Evolutionary conservation across 1,140 invertebrate species (phyloP), one percentile per base, ranked within the genome.

Genomic region (Myzus persicae): DNA sequence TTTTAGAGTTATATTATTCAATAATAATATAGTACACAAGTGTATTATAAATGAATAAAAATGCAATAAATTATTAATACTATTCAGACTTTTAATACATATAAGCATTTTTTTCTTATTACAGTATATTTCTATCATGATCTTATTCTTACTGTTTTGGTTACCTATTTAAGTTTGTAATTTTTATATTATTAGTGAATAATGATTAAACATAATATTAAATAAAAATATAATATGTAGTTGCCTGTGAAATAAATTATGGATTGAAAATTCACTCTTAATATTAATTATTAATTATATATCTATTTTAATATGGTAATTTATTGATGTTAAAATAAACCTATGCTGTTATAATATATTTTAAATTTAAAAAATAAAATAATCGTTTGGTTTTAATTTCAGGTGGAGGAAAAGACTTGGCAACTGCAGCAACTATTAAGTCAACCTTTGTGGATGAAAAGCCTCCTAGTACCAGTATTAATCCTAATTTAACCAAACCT

Each of bases 381-480:
- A n/a, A 87, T 87, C n/a, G 31, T 87, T 87, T 11, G 5, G 20
- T 87, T 87, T 95, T 44, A 93, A 94, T 94, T 94, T 46, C 93
- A 98, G 97, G 97, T 94, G 97, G 97, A 20, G 97, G 97, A 31
- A 97, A 97, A 94, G 97, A 97, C 95, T 95, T 98, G 94, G 97
- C 97, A 8, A 97, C 97, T 36, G 97, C 97, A 4, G 97, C 96
- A 26, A 96, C 96, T 38, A 96, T 94, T 67, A 93, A 93, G 20
- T 48, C 81, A 84, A 26, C 76, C 8, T 93, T 84, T 93, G 1
- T 36, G 7, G 91, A 93, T 84, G 91, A 84, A 84, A 93, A 93
- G 20, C 67, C 76, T 7, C 46, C 91, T 51, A 84, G 44, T 84
- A 84, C 76, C n/a, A 93, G 76, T 84, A 54, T 93, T 14, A 93